Evolutionary conservation across 2,797 vertebrate genomes (phyloP).

Genomic region (Dendrocincla tyrannina): DNA sequence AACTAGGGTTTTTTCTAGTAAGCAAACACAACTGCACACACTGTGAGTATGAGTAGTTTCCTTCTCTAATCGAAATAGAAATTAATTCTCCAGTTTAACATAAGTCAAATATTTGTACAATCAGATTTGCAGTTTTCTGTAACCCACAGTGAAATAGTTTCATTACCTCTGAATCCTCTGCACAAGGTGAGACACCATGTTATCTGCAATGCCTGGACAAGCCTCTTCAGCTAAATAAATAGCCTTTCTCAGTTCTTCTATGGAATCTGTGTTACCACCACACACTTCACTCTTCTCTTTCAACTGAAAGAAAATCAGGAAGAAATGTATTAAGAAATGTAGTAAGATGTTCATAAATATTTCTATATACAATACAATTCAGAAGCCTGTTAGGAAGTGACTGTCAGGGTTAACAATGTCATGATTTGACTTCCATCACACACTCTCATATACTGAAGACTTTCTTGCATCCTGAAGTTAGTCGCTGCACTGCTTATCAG

Average conservation of each 20-base stretch:
- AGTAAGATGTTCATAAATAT: neutral
- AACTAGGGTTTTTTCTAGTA: neutral
- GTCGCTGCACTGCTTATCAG: neutral
- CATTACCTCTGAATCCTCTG: constrained; percentile 92
- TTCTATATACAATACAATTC: neutral
- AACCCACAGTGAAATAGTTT: neutral
- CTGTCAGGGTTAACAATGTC: neutral
- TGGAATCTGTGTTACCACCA: constrained; percentile 86
- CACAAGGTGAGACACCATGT: constrained; percentile 90
- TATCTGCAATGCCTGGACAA: constrained; percentile 92
- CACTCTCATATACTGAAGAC: neutral
- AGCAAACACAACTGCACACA: neutral
- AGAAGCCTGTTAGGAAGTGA: neutral
- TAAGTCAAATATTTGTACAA: neutral
- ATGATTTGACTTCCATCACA: neutral
- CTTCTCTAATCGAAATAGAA: neutral
- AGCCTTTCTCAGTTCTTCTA: constrained; percentile 88
- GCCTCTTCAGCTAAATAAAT: constrained; percentile 90
- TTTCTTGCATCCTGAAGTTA: neutral
- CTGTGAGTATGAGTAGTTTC: neutral
- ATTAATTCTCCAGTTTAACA: neutral
- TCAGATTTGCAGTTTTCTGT: neutral
- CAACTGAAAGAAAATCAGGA: constrained; percentile 76
- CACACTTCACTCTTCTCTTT: constrained; percentile 87
- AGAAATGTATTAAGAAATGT: neutral